Conservation (phyloP, 2,113 vertebrate genomes). For the Leucoraja erinaceus region DNA sequence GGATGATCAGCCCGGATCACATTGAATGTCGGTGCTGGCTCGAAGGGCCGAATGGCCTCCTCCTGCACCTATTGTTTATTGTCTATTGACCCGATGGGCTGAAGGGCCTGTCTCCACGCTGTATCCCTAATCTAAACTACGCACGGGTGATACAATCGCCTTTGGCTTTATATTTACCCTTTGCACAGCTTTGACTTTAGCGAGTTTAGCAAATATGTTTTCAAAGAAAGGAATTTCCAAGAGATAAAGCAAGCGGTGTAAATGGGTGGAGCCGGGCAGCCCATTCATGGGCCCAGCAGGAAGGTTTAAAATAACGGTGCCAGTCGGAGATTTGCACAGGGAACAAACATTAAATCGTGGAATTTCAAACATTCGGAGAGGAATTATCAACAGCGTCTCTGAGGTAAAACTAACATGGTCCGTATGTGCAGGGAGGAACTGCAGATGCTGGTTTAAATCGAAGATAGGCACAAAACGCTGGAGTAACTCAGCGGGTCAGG, state of each 20-base stretch:
- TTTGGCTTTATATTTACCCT: not conserved
- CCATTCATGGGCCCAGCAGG: not conserved
- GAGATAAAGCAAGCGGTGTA: not conserved
- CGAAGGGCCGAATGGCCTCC: no score
- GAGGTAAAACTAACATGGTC: not conserved
- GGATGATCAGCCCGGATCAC: no score
- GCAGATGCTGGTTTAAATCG: no score
- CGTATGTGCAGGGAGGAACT: no score
- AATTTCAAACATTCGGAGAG: not conserved
- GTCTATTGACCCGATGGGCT: no score
- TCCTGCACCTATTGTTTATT: no score
- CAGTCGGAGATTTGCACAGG: not conserved
- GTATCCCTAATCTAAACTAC: no score
- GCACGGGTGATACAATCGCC: not conserved
- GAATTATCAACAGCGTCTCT: not conserved
- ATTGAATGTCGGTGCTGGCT: no score
- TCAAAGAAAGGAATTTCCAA: not conserved
- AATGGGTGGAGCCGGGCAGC: not conserved
- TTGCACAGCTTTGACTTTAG: not conserved
- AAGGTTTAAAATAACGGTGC: not conserved
- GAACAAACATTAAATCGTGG: not conserved
- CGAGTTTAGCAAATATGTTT: no score
- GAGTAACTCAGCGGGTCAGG: no score
- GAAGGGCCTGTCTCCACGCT: no score
- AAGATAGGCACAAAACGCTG: no score